Evolutionary conservation across 2,888 invertebrate genomes (phyloP).

Genomic region (Drosophila nigritarsus): DNA sequence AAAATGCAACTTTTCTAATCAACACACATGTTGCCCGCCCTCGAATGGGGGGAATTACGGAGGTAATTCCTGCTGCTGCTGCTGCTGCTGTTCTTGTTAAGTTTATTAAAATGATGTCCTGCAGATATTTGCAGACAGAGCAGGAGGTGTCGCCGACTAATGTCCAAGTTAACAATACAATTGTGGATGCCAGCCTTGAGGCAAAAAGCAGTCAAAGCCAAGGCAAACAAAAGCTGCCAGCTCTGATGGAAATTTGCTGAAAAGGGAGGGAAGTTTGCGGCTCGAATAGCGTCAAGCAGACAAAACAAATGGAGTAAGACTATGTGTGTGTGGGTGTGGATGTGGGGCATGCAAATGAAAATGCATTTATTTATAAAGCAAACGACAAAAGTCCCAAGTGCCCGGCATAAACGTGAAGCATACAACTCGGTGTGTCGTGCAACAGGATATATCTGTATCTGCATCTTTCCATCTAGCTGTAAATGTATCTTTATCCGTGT

Average conservation of each 20-base stretch:
- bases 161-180: slow-evolving; percentile 63
- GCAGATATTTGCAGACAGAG: slow-evolving; percentile 63
- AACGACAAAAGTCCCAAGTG: slow-evolving; percentile 68
- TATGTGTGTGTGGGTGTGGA: slow-evolving; percentile 11
- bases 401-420: slow-evolving; percentile 24
- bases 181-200: slow-evolving; percentile 1
- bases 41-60: neutral
- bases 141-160: slow-evolving; percentile 61
- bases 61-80: neutral
- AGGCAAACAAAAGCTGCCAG: slow-evolving; percentile 48
- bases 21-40: slow-evolving; percentile 25
- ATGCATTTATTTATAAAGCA: slow-evolving; percentile 74
- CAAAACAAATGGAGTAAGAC: slow-evolving; percentile 54
- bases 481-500: slow-evolving; percentile 63
- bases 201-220: slow-evolving; percentile 18
- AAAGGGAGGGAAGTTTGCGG: neutral
- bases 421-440: slow-evolving; percentile 46
- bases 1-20: slow-evolving; percentile 68
- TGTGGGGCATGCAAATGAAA: slow-evolving; percentile 67
- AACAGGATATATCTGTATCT: slow-evolving; percentile 62
- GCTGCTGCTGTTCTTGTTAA: slow-evolving; percentile 27
- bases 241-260: slow-evolving; percentile 59
- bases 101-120: slow-evolving; percentile 76
- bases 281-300: slow-evolving; percentile 51
- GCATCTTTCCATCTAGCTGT: slow-evolving; percentile 38